Evolutionary conservation across 2,797 vertebrate species (phyloP).

Genomic region (Anguilla pacifica): DNA sequence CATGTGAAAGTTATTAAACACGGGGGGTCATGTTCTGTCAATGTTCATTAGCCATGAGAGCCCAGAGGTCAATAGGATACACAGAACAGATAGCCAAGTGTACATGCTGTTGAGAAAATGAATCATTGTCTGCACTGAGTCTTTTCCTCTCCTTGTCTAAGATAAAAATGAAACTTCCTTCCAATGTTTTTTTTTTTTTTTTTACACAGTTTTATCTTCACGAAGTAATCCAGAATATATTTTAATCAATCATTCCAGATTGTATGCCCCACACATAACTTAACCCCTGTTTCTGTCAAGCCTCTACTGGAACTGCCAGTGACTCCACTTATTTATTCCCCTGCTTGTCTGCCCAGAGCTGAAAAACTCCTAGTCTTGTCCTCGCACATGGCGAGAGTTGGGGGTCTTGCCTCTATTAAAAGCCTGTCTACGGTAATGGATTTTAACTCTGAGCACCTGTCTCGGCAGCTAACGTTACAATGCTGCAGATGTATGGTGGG

Average conservation of each 20-base stretch:
- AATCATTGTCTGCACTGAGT: not conserved
- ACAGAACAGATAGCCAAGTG: not conserved
- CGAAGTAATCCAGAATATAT: constrained; percentile 2
- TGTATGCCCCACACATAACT: not conserved
- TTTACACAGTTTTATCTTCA: not conserved
- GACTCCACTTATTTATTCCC: not conserved
- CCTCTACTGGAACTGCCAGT: not conserved
- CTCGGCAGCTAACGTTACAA: constrained; percentile 44
- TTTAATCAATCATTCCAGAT: not conserved
- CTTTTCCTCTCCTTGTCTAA: not conserved
- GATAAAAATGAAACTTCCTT: not conserved
- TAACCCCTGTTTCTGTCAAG: not conserved
- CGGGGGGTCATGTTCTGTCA: constrained; percentile 45
- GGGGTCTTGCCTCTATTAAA: constrained; percentile 63
- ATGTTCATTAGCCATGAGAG: constrained; percentile 10
- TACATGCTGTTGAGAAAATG: not conserved
- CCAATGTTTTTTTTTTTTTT: not conserved
- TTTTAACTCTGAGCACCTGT: constrained; percentile 59
- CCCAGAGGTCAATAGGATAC: constrained; percentile 20
- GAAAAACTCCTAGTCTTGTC: constrained; percentile 5
- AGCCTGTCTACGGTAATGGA: constrained; percentile 66
- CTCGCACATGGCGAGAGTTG: constrained; percentile 14
- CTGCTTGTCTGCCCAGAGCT: not conserved
- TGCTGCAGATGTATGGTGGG: constrained; percentile 32
- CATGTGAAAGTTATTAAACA: constrained; percentile 63